Conservation (phyloP, 1,140 invertebrate genomes). For the Coboldia fuscipes region DNA sequence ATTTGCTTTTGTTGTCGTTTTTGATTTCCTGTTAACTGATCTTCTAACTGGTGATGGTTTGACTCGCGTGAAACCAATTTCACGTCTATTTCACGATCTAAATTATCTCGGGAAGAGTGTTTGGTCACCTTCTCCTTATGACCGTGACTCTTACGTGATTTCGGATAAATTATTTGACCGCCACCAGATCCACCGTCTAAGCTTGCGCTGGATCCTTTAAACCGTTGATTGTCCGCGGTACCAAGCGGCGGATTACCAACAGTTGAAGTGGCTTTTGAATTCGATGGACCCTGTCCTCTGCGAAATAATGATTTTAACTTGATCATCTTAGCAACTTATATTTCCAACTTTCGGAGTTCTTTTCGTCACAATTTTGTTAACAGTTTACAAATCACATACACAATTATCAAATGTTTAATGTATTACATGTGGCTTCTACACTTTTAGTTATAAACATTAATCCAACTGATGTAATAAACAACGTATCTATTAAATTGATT, state of each 20-base stretch:
- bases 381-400: too few relatives aligned
- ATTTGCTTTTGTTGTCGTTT: background rate
- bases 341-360: too few relatives aligned
- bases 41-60: background rate
- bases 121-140: conserved; percentile 26
- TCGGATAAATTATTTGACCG: background rate
- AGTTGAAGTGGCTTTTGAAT: conserved; percentile 17
- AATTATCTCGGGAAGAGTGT: background rate
- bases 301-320: conserved; percentile 63
- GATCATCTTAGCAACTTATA: conserved; percentile 32
- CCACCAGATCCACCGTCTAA: conserved; percentile 16
- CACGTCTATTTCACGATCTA: background rate
- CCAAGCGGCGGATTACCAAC: conserved; percentile 21
- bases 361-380: too few relatives aligned
- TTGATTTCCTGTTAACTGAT: background rate
- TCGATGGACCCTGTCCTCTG: conserved; percentile 34
- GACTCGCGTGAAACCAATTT: background rate
- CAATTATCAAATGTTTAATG: too few relatives aligned
- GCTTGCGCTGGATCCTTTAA: conserved; percentile 26
- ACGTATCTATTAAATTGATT: too few relatives aligned
- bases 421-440: too few relatives aligned
- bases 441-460: too few relatives aligned
- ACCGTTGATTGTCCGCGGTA: conserved; percentile 2
- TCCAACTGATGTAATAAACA: too few relatives aligned
- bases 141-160: conserved; percentile 14